These are phyloP conservation scores for Engraulis encrasicolus DNA, from an alignment of 2,113 vertebrate genomes.

Conservation along the genomic window DNA sequence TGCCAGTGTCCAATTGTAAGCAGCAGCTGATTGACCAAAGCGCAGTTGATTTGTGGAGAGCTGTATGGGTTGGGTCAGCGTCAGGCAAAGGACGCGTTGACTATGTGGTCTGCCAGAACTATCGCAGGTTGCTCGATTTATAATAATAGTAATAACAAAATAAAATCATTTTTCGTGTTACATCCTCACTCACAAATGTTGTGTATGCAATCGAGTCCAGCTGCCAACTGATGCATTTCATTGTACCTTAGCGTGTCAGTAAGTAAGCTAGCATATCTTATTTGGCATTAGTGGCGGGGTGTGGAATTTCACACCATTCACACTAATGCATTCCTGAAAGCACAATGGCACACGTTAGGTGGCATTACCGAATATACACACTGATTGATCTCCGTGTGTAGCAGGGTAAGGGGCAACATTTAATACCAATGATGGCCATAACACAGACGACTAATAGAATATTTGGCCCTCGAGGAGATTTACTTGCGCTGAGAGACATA, in stretches of 20 bases:
- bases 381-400: background rate
- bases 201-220: background rate
- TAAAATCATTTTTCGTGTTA: background rate
- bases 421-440: background rate
- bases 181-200: background rate
- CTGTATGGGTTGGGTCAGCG: no score
- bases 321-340: background rate
- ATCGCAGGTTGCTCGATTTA: no score
- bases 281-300: background rate
- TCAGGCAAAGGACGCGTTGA: no score
- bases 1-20: no score
- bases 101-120: no score
- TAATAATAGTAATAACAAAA: background rate
- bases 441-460: background rate
- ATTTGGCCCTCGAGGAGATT: background rate
- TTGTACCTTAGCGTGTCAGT: background rate
- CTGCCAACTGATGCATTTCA: background rate
- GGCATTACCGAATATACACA: background rate
- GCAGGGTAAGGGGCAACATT: background rate
- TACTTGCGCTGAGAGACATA: background rate
- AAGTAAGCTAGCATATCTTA: background rate
- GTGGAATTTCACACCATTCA: background rate
- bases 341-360: background rate
- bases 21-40: no score
- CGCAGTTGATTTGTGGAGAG: no score